Evolutionary conservation across 1,140 invertebrate genomes (phyloP), one percentile per base, ranked within the genome.

Genomic region (Aradophagus sp.): DNA sequence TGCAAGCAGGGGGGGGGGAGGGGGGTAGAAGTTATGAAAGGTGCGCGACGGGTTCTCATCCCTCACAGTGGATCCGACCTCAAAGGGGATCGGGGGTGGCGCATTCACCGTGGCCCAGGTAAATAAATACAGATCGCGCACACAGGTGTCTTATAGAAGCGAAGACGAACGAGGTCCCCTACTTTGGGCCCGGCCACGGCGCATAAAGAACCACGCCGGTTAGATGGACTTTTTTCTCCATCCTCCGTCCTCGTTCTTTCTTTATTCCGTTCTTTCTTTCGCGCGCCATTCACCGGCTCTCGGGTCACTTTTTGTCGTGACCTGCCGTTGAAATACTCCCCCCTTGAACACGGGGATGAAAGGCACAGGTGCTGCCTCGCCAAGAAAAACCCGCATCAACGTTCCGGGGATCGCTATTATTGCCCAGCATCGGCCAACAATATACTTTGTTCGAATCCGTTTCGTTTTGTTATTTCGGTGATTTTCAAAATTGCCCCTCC

Each of bases 111-210:
- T 12, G 20, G 15, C 65, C 38, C 70, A 70, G 67, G 74, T 74
- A 75, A 78, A 82, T 81, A 79, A 81, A 80, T 75, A 77, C 62
- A 48, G 59, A 56, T 67, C 72, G 41, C 27, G 73, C 58, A 61
- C 76, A 82, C 80, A 82, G 80, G 80, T 82, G 80, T 80, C 73
- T 79, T 42, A 62, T 73, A 76, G 74, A 79, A 70, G 62, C 73
- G 53, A 42, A 77, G 52, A 36, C 58, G 42, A 42, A 61, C 31
- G 61, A 29, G 42, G 39, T 50, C 47, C 61, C 53, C 48, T 48
- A 17, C 34, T 45, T 53, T 12, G 19, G 31, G 20, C 16, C 45
- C 11, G 13, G 17, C 19, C n/a, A n/a, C n/a, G n/a, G 16, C 20
- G 35, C 53, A 67, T 61, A 74, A 61, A 70, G 66, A 59, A 61